phyloP scores from a whole-genome alignment of 2,113 vertebrate species.

The Myotis yumanensis region DNA sequence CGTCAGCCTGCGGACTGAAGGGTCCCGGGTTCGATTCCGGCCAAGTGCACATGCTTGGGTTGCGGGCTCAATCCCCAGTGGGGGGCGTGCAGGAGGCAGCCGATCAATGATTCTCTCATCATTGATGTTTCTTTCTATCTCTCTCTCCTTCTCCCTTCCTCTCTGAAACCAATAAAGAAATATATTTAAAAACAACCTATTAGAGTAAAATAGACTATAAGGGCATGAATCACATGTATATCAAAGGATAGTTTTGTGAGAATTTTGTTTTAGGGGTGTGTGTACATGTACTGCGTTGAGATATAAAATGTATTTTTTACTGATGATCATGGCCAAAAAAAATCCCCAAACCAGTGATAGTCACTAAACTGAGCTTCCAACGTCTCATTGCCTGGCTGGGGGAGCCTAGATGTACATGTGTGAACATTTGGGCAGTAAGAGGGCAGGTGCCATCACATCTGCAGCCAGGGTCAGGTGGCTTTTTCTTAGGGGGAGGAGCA shows the following conservation, averaged over 20 bases:
- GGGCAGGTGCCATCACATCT: neutral
- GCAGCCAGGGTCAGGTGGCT: neutral
- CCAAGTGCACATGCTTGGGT: no score
- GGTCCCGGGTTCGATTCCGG: no score
- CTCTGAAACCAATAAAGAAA: no score
- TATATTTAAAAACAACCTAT: neutral
- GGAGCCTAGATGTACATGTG: neutral
- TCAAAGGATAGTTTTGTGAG: neutral
- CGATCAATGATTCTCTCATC: no score
- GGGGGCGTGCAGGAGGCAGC: no score
- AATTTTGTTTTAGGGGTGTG: neutral
- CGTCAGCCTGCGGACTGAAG: no score
- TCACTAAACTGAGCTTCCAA: neutral
- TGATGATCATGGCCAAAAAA: neutral
- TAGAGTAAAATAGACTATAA: neutral
- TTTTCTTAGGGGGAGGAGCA: neutral
- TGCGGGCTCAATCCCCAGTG: no score
- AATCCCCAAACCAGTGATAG: neutral
- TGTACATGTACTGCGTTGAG: neutral
- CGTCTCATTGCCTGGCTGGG: neutral
- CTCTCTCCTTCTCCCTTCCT: no score
- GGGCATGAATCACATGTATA: no score
- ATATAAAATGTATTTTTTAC: neutral
- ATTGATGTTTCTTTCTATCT: no score
- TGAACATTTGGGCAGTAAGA: neutral